Conservation (phyloP, 2,797 vertebrate species). For the Pseudomugil gertrudae region DNA sequence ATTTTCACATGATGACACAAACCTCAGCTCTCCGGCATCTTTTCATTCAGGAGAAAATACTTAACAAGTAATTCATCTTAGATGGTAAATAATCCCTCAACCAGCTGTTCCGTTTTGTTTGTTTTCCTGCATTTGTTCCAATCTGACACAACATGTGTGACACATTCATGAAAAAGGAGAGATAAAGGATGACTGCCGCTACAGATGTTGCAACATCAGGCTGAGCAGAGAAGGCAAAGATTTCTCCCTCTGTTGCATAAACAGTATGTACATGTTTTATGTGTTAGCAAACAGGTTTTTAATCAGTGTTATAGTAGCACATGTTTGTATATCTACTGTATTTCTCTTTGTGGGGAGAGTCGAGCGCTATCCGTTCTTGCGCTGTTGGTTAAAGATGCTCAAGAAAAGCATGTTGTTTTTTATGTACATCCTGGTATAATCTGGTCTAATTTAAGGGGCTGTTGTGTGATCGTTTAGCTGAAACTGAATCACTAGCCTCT, state of each 20-base stretch:
- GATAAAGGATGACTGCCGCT: constrained; percentile 13
- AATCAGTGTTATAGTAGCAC: constrained; percentile 15
- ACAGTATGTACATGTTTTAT: constrained; percentile 5
- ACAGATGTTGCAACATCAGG: constrained; percentile 24
- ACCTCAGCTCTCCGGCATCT: neutral
- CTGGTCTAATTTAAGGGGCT: too few relatives aligned
- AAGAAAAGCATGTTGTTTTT: constrained; percentile 53
- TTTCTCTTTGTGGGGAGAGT: constrained; percentile 13
- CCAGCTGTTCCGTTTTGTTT: neutral
- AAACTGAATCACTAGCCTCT: constrained; percentile 37
- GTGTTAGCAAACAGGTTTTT: constrained; percentile 11
- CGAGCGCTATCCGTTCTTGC: constrained; percentile 8
- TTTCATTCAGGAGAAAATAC: constrained; percentile 3
- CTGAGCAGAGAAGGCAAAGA: constrained; percentile 29
- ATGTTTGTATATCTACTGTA: constrained; percentile 4
- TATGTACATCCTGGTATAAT: too few relatives aligned
- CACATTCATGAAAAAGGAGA: constrained; percentile 14
- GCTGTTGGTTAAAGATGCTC: constrained; percentile 49
- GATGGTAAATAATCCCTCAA: neutral
- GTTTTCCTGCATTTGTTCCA: neutral
- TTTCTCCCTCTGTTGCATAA: neutral
- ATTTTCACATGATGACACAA: neutral
- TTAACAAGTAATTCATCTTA: neutral
- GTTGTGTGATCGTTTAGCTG: constrained; percentile 4
- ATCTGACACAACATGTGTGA: constrained; percentile 6